phyloP scores from a whole-genome alignment of 2,113 vertebrate genomes.

The Dipodomys merriami region DNA sequence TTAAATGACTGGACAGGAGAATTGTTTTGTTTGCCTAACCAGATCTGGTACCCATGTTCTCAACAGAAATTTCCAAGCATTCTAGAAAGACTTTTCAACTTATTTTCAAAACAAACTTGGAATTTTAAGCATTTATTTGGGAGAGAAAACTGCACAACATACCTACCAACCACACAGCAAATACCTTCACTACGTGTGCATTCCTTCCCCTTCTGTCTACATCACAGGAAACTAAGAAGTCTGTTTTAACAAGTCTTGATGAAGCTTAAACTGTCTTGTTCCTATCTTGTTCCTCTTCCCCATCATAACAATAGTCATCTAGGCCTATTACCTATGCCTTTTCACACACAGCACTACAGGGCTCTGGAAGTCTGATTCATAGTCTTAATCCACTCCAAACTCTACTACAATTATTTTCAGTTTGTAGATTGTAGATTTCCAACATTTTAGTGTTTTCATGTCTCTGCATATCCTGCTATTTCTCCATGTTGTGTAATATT shows the following conservation, averaged over 20 bases:
- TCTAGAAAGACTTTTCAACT: constrained; percentile 3
- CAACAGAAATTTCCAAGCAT: constrained; percentile 4
- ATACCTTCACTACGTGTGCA: background rate
- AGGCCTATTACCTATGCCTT: background rate
- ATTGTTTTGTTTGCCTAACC: background rate
- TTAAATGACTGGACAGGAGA: background rate
- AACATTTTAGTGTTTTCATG: background rate
- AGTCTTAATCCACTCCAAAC: constrained; percentile 30
- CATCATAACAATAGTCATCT: background rate
- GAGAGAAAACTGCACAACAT: background rate
- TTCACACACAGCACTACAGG: background rate
- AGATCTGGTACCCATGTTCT: background rate
- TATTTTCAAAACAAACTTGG: background rate
- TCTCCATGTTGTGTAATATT: constrained; percentile 67
- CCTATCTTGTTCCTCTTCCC: background rate
- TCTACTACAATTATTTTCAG: constrained; percentile 44
- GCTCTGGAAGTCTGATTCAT: background rate
- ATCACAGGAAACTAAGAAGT: background rate
- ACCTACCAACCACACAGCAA: background rate
- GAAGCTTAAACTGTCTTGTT: background rate
- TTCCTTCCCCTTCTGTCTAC: background rate
- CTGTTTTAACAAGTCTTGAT: background rate
- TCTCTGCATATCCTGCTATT: constrained; percentile 25
- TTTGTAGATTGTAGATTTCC: background rate
- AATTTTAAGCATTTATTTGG: background rate